phyloP scores from a whole-genome alignment of 1,140 invertebrate genomes.

The Neodiprion fabricii region DNA sequence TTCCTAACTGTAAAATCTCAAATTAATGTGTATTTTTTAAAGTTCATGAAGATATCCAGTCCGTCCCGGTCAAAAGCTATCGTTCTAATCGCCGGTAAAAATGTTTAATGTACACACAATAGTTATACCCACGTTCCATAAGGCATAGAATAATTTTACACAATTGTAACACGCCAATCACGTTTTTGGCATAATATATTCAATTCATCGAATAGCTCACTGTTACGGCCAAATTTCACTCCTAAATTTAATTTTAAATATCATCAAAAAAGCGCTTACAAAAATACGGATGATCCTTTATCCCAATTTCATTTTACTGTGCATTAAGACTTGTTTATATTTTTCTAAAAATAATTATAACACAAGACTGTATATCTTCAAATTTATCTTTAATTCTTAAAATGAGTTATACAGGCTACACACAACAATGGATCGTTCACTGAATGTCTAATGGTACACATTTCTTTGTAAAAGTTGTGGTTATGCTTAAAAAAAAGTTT shows the following conservation, averaged over 20 bases:
- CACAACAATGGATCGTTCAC: not conserved
- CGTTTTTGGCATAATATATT: not conserved
- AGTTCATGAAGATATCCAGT: too few species aligned
- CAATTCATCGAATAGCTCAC: not conserved
- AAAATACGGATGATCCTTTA: not conserved
- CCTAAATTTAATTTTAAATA: not conserved
- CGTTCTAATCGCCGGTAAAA: too few species aligned
- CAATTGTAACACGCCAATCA: not conserved
- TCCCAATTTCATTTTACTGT: not conserved
- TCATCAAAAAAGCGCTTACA: constrained; percentile 3
- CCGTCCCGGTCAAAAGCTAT: too few species aligned
- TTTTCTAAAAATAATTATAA: constrained; percentile 3
- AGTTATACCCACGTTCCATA: too few species aligned
- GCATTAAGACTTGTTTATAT: not conserved
- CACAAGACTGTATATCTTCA: not conserved
- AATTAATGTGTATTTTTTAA: too few species aligned
- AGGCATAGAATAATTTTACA: too few species aligned
- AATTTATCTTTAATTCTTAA: not conserved
- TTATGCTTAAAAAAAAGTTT: not conserved
- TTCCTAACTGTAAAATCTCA: too few species aligned
- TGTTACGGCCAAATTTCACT: not conserved
- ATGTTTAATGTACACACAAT: too few species aligned
- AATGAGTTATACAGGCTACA: not conserved
- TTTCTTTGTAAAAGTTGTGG: not conserved
- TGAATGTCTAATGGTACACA: not conserved